Conservation (phyloP, 2,797 vertebrate species). For the Tokudaia muenninki region DNA sequence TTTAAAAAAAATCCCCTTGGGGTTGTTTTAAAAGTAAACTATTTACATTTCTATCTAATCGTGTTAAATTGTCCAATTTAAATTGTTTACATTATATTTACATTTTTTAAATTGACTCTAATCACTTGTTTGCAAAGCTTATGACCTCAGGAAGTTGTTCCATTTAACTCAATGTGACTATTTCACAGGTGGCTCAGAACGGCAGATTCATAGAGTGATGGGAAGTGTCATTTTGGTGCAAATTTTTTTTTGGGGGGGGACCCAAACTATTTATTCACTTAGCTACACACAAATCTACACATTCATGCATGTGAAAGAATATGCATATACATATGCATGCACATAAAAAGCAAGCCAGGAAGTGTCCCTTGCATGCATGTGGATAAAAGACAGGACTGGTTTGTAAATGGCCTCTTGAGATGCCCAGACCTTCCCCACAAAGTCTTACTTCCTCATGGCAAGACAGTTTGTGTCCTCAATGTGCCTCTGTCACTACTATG, state of each 20-base stretch:
- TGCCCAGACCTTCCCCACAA: neutral
- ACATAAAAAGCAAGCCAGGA: neutral
- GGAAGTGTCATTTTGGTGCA: neutral
- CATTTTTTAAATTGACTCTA: neutral
- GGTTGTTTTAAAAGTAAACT: slow-evolving; percentile 44
- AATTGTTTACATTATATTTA: slow-evolving; percentile 27
- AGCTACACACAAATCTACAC: neutral
- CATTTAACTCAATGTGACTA: neutral
- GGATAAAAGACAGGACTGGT: neutral
- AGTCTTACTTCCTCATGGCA: neutral
- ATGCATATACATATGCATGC: neutral
- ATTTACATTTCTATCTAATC: neutral
- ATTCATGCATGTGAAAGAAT: neutral
- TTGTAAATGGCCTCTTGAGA: neutral
- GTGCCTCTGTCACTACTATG: too few species aligned
- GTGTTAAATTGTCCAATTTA: neutral
- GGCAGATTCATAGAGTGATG: too few species aligned
- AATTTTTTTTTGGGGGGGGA: neutral
- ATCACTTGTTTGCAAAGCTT: neutral
- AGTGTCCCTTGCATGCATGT: neutral
- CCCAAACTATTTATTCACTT: neutral
- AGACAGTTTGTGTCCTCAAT: neutral
- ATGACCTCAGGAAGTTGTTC: neutral
- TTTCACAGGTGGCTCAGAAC: slow-evolving; percentile 8
- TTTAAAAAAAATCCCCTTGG: slow-evolving; percentile 1